Evolutionary conservation across 2,797 vertebrate genomes (phyloP).

Genomic region (Chaenodraco wilsoni): DNA sequence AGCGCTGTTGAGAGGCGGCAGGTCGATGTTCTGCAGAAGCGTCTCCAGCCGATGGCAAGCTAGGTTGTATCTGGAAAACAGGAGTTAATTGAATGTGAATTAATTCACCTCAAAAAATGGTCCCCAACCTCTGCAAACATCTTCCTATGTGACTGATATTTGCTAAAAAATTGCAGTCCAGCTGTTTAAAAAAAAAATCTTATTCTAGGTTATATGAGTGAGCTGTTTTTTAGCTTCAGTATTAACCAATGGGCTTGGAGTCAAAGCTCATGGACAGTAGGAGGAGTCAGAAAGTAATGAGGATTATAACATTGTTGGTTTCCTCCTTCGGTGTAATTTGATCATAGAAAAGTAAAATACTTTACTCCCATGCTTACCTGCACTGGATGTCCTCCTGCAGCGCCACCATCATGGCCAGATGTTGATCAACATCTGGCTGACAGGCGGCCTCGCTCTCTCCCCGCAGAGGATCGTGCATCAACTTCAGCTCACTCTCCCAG

Average conservation of each 20-base stretch:
- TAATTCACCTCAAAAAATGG: neutral
- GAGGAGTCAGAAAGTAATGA: neutral
- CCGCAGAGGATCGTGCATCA: constrained; percentile 95
- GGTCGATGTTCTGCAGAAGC: constrained; percentile 96
- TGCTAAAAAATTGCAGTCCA: too few species aligned
- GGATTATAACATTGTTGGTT: neutral
- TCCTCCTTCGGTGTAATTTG: neutral
- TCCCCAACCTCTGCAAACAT: neutral
- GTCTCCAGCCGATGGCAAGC: constrained; percentile 98
- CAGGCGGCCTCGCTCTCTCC: constrained; percentile 91
- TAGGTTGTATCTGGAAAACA: constrained; percentile 90
- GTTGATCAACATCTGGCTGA: constrained; percentile 96
- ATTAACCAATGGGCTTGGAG: neutral
- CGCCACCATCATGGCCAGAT: constrained; percentile 97
- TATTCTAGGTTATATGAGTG: neutral
- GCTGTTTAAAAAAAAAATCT: too few species aligned
- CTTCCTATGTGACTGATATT: neutral
- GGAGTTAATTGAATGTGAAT: neutral
- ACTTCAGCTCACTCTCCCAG: constrained; percentile 96
- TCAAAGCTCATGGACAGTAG: neutral
- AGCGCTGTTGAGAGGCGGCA: constrained; percentile 97
- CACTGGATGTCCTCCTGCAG: constrained; percentile 99
- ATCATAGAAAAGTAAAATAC: neutral
- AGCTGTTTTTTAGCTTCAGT: neutral
- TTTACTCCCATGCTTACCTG: constrained; percentile 83